Evolutionary conservation across 2,113 vertebrate species (phyloP).

Genomic region (Cygnus atratus): DNA sequence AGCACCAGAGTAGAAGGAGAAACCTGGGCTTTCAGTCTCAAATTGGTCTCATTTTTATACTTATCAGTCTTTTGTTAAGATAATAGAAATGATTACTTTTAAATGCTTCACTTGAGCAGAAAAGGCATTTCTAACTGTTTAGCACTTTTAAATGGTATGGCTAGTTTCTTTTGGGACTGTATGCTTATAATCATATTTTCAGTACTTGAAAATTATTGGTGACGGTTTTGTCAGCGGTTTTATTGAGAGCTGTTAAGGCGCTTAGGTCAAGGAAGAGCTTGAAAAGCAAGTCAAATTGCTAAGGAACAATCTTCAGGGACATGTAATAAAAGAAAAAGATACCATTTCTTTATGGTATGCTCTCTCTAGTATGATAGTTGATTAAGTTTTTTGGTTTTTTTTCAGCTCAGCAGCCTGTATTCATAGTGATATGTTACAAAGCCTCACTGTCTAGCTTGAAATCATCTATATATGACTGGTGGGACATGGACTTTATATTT

Average conservation of each 20-base stretch:
- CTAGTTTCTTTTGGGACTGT: not conserved
- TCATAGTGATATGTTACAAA: not conserved
- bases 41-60: not conserved
- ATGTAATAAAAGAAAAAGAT: not conserved
- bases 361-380: not conserved
- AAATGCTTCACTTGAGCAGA: not conserved
- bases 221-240: not conserved
- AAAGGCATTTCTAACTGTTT: not conserved
- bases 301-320: not conserved
- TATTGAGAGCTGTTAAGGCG: not conserved
- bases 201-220: not conserved
- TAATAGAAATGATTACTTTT: not conserved
- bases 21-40: not conserved
- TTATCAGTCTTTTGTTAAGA: not conserved
- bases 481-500: not conserved
- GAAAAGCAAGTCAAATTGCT: not conserved
- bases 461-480: not conserved
- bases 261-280: not conserved
- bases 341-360: not conserved
- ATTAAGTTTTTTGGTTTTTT: not conserved
- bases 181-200: not conserved
- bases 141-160: not conserved
- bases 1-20: not conserved
- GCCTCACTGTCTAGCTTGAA: not conserved
- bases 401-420: not conserved